Evolutionary conservation across 1,140 invertebrate species (phyloP).

Genomic region (Bombus impatiens): DNA sequence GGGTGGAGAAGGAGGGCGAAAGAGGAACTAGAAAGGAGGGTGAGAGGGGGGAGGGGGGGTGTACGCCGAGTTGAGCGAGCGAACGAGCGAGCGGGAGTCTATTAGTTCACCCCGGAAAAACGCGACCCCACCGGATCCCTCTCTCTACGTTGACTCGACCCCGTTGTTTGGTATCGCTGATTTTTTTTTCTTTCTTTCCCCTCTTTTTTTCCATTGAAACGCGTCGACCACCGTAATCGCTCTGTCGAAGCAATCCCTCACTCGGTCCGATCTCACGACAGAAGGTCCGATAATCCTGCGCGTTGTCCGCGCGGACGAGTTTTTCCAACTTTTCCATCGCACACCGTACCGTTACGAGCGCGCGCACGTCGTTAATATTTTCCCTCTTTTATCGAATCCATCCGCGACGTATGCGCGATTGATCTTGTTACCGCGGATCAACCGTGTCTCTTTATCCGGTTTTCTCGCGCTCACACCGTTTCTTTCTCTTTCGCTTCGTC

Average conservation of each 20-base stretch:
- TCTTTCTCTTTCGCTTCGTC: neutral
- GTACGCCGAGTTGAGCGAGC: conserved; percentile 66
- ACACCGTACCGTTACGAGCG: neutral
- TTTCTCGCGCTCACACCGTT: neutral
- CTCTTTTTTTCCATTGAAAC: conserved; percentile 73
- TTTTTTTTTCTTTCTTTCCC: conserved; percentile 68
- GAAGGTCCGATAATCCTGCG: conserved; percentile 66
- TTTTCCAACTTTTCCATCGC: conserved; percentile 42
- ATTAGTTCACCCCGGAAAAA: conserved; percentile 80
- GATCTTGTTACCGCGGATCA: conserved; percentile 45
- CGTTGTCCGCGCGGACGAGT: conserved; percentile 50
- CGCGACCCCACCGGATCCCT: conserved; percentile 70
- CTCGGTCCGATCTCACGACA: conserved; percentile 65
- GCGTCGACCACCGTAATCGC: conserved; percentile 77
- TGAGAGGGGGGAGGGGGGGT: conserved; percentile 52
- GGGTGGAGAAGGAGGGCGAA: conserved; percentile 56
- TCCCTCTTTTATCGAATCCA: conserved; percentile 44
- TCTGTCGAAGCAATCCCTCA: conserved; percentile 71
- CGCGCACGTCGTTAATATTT: conserved; percentile 39
- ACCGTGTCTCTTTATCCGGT: conserved; percentile 2
- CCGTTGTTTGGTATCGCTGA: conserved; percentile 75
- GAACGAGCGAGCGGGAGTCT: conserved; percentile 74
- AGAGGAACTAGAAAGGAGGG: conserved; percentile 54
- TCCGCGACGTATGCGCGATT: conserved; percentile 37
- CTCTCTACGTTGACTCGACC: conserved; percentile 64